These are phyloP conservation scores for Bombylius discolor DNA, from an alignment of 2,888 invertebrate species.

Conservation along the genomic window DNA sequence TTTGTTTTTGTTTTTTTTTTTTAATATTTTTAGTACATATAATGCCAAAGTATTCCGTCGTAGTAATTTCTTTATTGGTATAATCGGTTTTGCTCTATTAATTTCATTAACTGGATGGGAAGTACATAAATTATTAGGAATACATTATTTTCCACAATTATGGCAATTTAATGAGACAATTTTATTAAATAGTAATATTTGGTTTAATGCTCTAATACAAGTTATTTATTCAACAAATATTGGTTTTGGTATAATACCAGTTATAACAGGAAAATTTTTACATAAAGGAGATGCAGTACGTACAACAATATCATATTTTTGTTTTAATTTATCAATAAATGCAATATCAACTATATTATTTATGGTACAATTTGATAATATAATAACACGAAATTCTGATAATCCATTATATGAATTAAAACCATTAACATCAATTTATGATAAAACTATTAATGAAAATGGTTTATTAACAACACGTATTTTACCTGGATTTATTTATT, in stretches of 20 bases:
- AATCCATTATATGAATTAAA: conserved; percentile 28
- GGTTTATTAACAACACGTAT: conserved; percentile 19
- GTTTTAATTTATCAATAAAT: conserved; percentile 34
- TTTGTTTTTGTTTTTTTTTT: background rate
- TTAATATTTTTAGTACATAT: conserved; percentile 26
- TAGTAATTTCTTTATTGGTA: conserved; percentile 29
- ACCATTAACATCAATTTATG: conserved; percentile 33
- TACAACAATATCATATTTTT: conserved; percentile 34
- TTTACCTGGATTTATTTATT: conserved; percentile 28
- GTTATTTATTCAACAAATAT: conserved; percentile 34
- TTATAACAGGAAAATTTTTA: conserved; percentile 36
- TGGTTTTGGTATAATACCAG: conserved; percentile 33
- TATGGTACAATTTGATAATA: conserved; percentile 33
- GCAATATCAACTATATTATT: conserved; percentile 34
- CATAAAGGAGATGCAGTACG: conserved; percentile 36
- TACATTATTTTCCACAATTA: conserved; percentile 29
- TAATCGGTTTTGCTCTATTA: conserved; percentile 27
- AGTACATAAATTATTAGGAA: conserved; percentile 28
- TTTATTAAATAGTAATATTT: conserved; percentile 28
- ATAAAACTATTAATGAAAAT: conserved; percentile 25
- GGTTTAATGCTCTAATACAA: conserved; percentile 37
- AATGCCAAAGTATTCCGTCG: conserved; percentile 32
- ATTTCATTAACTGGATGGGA: conserved; percentile 33
- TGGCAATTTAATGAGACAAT: conserved; percentile 25
- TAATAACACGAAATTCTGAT: conserved; percentile 14